These are phyloP conservation scores for Panonychus citri DNA, from an alignment of 1,140 invertebrate genomes.

Conservation along the genomic window DNA sequence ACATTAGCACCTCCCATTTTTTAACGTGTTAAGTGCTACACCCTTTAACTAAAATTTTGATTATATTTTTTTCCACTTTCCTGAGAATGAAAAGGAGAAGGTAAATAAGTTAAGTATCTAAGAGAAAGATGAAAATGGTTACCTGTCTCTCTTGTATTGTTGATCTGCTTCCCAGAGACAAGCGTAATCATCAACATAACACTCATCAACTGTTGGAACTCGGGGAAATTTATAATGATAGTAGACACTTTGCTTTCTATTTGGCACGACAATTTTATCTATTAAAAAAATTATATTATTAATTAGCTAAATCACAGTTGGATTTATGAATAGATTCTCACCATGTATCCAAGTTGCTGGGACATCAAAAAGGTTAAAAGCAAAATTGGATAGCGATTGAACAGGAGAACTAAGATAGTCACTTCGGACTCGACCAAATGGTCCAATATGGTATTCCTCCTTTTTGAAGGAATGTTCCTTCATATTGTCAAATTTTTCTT, in stretches of 20 bases:
- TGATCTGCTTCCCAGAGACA: constrained; percentile 73
- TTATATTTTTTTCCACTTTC: constrained; percentile 59
- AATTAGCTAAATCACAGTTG: background rate
- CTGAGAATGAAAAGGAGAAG: constrained; percentile 25
- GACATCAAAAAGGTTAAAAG: background rate
- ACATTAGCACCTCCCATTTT: too few species aligned
- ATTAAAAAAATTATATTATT: background rate
- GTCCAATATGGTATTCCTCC: background rate
- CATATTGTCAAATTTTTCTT: background rate
- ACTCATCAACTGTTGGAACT: constrained; percentile 86
- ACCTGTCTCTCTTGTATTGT: constrained; percentile 78
- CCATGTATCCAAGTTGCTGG: constrained; percentile 1
- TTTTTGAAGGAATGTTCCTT: background rate
- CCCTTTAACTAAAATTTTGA: constrained; percentile 58
- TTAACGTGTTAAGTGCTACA: too few species aligned
- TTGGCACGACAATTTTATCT: constrained; percentile 73
- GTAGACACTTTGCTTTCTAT: constrained; percentile 53
- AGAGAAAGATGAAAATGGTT: constrained; percentile 19
- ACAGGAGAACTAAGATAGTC: background rate
- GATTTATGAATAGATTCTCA: background rate
- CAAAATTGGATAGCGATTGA: background rate
- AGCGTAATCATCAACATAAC: constrained; percentile 57
- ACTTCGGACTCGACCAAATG: background rate
- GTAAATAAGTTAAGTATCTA: constrained; percentile 8
- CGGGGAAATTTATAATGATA: constrained; percentile 74